Conservation (phyloP, 2,888 invertebrate species). For the Ormyrus labotus region DNA sequence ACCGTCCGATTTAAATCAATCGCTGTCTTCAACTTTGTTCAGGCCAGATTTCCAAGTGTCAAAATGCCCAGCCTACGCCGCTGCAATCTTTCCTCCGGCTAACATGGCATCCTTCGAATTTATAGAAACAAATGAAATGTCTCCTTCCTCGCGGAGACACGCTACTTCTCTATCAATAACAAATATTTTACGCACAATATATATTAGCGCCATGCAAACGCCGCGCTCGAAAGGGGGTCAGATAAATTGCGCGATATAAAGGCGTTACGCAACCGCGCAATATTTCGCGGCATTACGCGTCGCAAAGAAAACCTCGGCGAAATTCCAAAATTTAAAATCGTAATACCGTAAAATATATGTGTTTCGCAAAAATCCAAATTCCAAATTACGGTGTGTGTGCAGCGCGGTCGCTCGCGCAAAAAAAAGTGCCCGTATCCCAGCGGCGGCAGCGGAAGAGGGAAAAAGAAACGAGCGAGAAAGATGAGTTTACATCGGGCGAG, state of each 20-base stretch:
- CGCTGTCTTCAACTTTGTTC: slow-evolving; percentile 31
- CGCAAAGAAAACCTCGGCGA: no score
- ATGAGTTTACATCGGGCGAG: slow-evolving; percentile 13
- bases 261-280: no score
- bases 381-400: neutral
- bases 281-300: no score
- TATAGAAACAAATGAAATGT: slow-evolving; percentile 33
- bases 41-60: slow-evolving; percentile 26
- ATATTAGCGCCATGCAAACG: neutral
- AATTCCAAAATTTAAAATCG: neutral
- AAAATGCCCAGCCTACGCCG: slow-evolving; percentile 33
- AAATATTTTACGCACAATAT: slow-evolving; percentile 16
- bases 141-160: slow-evolving; percentile 15
- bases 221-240: neutral
- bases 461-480: slow-evolving; percentile 3
- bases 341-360: neutral
- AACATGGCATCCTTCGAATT: slow-evolving; percentile 18
- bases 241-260: slow-evolving; percentile 8
- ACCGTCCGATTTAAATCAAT: slow-evolving; percentile 48
- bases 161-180: slow-evolving; percentile 8
- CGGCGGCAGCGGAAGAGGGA: neutral
- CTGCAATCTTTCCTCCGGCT: neutral
- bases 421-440: neutral
- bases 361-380: neutral
- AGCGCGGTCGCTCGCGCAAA: neutral